These are phyloP conservation scores for Penaeus indicus DNA, from an alignment of 1,140 invertebrate genomes.

Conservation along the genomic window DNA sequence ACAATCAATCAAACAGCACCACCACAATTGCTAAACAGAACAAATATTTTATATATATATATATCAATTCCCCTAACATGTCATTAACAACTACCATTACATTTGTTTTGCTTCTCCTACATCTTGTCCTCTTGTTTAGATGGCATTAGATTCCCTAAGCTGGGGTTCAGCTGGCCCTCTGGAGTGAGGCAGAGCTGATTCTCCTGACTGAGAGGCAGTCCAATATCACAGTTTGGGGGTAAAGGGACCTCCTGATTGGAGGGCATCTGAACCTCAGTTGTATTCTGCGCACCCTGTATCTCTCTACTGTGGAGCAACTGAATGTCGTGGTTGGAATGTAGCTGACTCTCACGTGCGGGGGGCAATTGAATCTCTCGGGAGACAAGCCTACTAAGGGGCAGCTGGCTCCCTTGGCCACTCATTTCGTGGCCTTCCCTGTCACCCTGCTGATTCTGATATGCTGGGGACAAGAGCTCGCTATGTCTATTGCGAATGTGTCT, in stretches of 20 bases:
- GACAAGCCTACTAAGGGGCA: too few species aligned
- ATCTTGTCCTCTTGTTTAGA: not conserved
- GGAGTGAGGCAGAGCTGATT: not conserved
- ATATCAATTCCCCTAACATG: not conserved
- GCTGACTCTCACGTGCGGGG: not conserved
- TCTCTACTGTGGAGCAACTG: not conserved
- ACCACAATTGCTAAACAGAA: constrained; percentile 12
- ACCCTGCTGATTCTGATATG: constrained; percentile 4
- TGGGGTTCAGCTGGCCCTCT: not conserved
- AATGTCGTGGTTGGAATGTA: constrained; percentile 3
- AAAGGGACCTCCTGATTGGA: constrained; percentile 1
- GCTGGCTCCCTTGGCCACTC: not conserved
- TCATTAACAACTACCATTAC: too few species aligned
- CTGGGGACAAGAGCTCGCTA: constrained; percentile 35
- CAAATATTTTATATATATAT: not conserved
- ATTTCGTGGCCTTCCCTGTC: constrained; percentile 19
- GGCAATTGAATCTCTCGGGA: too few species aligned
- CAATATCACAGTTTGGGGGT: constrained; percentile 1
- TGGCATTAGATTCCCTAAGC: not conserved
- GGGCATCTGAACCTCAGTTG: not conserved
- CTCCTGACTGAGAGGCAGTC: constrained; percentile 4
- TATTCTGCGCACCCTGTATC: too few species aligned
- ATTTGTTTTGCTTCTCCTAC: too few species aligned
- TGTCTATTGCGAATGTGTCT: constrained; percentile 63
- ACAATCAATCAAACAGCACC: constrained; percentile 41